phyloP scores from a whole-genome alignment of 2,113 vertebrate genomes.

The Sphaerodactylus townsendi region DNA sequence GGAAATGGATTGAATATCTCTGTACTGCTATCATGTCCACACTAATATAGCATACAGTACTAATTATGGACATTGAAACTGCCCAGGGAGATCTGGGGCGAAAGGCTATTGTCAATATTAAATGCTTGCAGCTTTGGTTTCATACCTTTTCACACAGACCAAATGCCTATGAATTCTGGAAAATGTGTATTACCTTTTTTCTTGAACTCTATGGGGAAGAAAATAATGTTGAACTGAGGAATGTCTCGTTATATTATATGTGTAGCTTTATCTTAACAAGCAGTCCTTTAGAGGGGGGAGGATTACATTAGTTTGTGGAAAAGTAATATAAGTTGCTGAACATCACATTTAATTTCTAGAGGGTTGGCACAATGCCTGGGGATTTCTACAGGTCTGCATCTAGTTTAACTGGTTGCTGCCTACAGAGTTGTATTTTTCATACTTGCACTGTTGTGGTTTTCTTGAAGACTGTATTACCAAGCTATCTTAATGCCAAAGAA shows the following conservation, averaged over 20 bases:
- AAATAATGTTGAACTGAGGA: background rate
- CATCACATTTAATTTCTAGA: slow-evolving; percentile 9
- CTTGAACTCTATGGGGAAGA: background rate
- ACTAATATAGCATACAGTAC: background rate
- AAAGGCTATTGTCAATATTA: background rate
- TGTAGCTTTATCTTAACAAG: background rate
- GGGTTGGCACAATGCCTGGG: background rate
- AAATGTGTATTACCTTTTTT: background rate
- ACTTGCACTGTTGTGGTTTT: slow-evolving; percentile 42
- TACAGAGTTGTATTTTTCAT: slow-evolving; percentile 26
- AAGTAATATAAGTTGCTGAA: background rate
- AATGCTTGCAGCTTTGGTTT: background rate
- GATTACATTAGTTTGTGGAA: background rate
- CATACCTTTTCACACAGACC: background rate
- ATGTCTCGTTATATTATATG: background rate
- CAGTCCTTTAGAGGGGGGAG: background rate
- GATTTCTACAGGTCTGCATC: background rate
- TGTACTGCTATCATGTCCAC: background rate
- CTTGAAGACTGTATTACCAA: slow-evolving; percentile 48
- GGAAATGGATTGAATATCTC: background rate
- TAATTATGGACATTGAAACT: background rate
- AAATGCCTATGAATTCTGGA: background rate
- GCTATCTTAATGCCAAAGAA: slow-evolving; percentile 42
- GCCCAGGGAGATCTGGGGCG: background rate
- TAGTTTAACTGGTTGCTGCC: background rate